Evolutionary conservation across 2,888 invertebrate species (phyloP), one percentile per base, ranked within the genome.

Genomic region (Nowickia ferox): DNA sequence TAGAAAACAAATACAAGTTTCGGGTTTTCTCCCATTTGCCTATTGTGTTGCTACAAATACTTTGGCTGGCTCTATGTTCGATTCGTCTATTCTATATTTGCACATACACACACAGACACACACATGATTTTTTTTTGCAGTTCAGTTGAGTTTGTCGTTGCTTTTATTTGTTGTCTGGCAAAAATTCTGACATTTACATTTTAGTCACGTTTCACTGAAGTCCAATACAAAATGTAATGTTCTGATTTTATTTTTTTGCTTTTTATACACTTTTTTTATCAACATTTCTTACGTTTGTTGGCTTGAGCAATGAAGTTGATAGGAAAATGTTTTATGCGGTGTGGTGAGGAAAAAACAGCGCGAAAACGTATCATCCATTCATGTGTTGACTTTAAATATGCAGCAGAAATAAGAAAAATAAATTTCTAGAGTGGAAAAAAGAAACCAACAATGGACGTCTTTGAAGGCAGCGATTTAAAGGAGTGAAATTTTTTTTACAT

Each of bases 141-240:
- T 71, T 79, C 38, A 53, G 42, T 78, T 69, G 38, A 72, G 46
- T 72, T 65, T 81, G 59, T 75, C 75, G 77, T 78, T 19, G 63
- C 30, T 71, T 77, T 82, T 71, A 78, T 66, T 79, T 76, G 76
- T 76, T 86, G 86, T 86, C 86, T 86, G 69, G 74, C 81, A 81
- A 75, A 84, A 76, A 86, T 84, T 77, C 86, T 81, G 80, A 82
- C 87, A 88, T 88, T 88, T 88, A 88, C 88, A 88, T 88, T 88
- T 87, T 87, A 87, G 88, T 88, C 88, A 88, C 88, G 88, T 88
- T 88, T 86, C 86, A 86, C 86, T 83, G 79, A 76, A 86, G 79
- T 80, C 86, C 83, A 86, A 86, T 86, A 80, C 83, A 76, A 82
- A 85, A 77, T 78, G 74, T 76, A 76, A 79, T 72, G 51, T 66